A percentile compares a stretch with the other conserved stretches of the same genome.
These are phyloP conservation scores for Agrochola lychnidis DNA, from an alignment of 2,888 invertebrate genomes.

Conservation along the genomic window DNA sequence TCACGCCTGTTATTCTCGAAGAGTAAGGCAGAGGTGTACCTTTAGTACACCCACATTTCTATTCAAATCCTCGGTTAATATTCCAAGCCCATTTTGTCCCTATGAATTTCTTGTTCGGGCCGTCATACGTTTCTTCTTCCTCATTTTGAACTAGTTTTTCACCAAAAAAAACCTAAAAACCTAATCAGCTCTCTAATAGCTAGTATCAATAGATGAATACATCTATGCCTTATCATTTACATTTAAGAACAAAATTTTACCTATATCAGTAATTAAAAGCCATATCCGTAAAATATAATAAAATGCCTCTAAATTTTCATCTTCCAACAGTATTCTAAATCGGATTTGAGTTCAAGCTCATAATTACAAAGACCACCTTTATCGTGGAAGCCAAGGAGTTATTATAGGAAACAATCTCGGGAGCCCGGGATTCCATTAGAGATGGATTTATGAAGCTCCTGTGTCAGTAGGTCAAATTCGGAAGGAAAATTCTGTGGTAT, in stretches of 20 bases:
- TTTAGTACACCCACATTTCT: too few species aligned
- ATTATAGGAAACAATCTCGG: conserved; percentile 60
- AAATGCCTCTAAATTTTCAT: conserved; percentile 49
- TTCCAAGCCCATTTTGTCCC: neutral
- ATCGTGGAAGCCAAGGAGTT: conserved; percentile 52
- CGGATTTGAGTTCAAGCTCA: conserved; percentile 38
- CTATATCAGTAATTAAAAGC: conserved; percentile 6
- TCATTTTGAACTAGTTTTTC: neutral
- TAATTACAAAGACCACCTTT: conserved; percentile 61
- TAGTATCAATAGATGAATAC: neutral
- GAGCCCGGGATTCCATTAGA: conserved; percentile 49
- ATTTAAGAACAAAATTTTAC: neutral
- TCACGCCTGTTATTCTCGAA: too few species aligned
- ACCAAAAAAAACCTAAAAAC: too few species aligned
- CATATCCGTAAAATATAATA: neutral
- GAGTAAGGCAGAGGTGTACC: too few species aligned
- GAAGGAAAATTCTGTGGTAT: conserved; percentile 7
- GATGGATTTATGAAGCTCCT: conserved; percentile 50
- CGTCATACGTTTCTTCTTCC: neutral
- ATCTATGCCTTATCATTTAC: neutral
- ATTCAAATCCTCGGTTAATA: neutral
- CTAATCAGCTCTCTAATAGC: neutral
- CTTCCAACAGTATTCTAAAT: conserved; percentile 38
- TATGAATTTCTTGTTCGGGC: neutral
- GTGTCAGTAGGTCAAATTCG: conserved; percentile 51